Percentiles rank a stretch among this genome's conserved stretches.
These are phyloP conservation scores for Gephyroberyx darwinii DNA, from an alignment of 2,797 vertebrate species.

Conservation along the genomic window DNA sequence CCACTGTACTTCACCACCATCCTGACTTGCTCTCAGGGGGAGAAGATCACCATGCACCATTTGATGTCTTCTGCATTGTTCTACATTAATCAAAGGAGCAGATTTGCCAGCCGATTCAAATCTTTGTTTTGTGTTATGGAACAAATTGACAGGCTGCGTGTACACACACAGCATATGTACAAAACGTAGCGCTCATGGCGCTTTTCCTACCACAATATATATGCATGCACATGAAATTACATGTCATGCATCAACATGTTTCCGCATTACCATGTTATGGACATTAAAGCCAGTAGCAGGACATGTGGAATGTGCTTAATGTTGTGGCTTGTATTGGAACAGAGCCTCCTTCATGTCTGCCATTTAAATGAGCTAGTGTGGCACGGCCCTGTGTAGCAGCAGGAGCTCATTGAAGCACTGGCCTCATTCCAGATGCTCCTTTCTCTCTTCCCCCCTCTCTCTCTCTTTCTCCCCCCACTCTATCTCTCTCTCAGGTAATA, in stretches of 20 bases:
- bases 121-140: background rate
- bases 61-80: slow-evolving; percentile 43
- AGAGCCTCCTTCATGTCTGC: slow-evolving; percentile 23
- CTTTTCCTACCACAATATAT: slow-evolving; percentile 32
- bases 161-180: slow-evolving; percentile 16
- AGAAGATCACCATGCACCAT: slow-evolving; percentile 39
- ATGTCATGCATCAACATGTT: slow-evolving; percentile 43
- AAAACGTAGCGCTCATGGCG: slow-evolving; percentile 1
- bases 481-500: slow-evolving; percentile 52
- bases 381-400: slow-evolving; percentile 39
- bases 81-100: slow-evolving; percentile 35
- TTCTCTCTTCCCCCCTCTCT: slow-evolving; percentile 15
- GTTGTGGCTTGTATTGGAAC: slow-evolving; percentile 22
- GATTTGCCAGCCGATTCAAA: slow-evolving; percentile 30
- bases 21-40: slow-evolving; percentile 3
- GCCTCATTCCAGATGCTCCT: slow-evolving; percentile 60
- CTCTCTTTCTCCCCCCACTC: slow-evolving; percentile 22
- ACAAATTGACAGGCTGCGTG: slow-evolving; percentile 36
- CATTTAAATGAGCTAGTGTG: slow-evolving; percentile 20
- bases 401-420: slow-evolving; percentile 52
- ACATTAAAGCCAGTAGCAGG: slow-evolving; percentile 35
- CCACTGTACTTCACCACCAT: slow-evolving; percentile 39
- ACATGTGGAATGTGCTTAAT: slow-evolving; percentile 33
- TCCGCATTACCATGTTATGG: slow-evolving; percentile 28
- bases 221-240: slow-evolving; percentile 49